Conservation (phyloP, 2,888 invertebrate genomes). For the Julus scanicus region DNA sequence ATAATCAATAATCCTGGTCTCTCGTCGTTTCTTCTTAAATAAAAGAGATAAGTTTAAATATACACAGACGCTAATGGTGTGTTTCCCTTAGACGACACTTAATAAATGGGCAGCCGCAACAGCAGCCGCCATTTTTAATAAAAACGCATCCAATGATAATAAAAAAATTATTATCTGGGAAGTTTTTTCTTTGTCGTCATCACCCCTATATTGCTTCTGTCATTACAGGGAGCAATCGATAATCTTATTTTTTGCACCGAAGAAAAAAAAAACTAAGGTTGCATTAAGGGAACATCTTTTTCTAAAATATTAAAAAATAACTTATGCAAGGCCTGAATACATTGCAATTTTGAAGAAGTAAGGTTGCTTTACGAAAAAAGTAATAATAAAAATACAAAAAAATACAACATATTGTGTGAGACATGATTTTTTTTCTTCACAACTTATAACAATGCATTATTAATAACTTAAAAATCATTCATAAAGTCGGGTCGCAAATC, state of each 20-base stretch:
- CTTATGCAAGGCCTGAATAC: not conserved
- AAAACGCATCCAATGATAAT: constrained; percentile 47
- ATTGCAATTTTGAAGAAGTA: not conserved
- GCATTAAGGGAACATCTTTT: not conserved
- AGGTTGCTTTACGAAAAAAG: not conserved
- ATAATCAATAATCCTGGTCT: constrained; percentile 14
- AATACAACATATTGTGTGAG: not conserved
- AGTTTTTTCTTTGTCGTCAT: not conserved
- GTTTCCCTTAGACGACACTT: constrained; percentile 39
- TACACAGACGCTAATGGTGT: constrained; percentile 47
- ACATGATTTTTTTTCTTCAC: not conserved
- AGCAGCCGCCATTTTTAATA: constrained; percentile 36
- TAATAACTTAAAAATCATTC: too few species aligned
- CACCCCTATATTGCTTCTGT: not conserved
- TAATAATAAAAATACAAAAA: not conserved
- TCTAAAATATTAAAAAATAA: constrained; percentile 37
- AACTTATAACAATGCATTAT: too few species aligned
- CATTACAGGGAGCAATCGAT: not conserved
- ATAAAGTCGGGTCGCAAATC: too few species aligned
- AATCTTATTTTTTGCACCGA: not conserved
- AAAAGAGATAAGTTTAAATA: constrained; percentile 43
- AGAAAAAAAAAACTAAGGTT: not conserved
- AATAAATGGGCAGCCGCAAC: constrained; percentile 47
- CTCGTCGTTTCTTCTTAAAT: constrained; percentile 37
- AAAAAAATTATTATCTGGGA: constrained; percentile 44